phyloP scores from a whole-genome alignment of 1,140 invertebrate species.

The Diploscapter pachys region DNA sequence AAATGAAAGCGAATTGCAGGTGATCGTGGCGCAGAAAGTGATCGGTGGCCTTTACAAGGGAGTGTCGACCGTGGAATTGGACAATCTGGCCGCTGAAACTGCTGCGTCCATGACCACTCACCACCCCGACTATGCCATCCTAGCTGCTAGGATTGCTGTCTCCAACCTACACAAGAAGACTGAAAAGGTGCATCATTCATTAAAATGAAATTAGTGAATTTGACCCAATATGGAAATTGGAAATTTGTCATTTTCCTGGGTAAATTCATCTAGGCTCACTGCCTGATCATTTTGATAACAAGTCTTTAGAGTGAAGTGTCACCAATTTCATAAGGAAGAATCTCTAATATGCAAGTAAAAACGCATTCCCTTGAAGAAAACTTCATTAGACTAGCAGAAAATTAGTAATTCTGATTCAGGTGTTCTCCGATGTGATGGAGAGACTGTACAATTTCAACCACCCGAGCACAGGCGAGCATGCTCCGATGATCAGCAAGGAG shows the following conservation, averaged over 20 bases:
- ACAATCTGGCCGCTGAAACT: conserved; percentile 93
- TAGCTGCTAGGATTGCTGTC: conserved; percentile 90
- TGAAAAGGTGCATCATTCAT: conserved; percentile 22
- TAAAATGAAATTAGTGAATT: not conserved
- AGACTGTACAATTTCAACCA: conserved; percentile 78
- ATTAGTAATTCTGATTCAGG: not conserved
- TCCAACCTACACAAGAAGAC: conserved; percentile 93
- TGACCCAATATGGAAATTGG: too few species aligned
- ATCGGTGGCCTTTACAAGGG: conserved; percentile 90
- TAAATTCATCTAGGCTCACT: not conserved
- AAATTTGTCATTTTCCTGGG: too few species aligned
- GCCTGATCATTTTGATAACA: not conserved
- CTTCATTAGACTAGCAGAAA: too few species aligned
- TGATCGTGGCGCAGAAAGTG: conserved; percentile 66
- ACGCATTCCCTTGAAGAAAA: too few species aligned
- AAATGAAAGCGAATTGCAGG: conserved; percentile 49
- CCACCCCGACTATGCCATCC: conserved; percentile 91
- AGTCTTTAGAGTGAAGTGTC: too few species aligned
- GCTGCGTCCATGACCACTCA: conserved; percentile 90
- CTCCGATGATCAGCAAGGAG: conserved; percentile 81
- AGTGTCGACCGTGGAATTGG: conserved; percentile 91
- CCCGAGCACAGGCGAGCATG: conserved; percentile 68
- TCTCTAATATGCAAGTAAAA: too few species aligned
- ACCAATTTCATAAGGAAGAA: too few species aligned
- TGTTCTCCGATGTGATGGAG: conserved; percentile 79